Base-by-base conservation (phyloP, 2,888 invertebrate species). In the Apodemia mormo region DNA sequence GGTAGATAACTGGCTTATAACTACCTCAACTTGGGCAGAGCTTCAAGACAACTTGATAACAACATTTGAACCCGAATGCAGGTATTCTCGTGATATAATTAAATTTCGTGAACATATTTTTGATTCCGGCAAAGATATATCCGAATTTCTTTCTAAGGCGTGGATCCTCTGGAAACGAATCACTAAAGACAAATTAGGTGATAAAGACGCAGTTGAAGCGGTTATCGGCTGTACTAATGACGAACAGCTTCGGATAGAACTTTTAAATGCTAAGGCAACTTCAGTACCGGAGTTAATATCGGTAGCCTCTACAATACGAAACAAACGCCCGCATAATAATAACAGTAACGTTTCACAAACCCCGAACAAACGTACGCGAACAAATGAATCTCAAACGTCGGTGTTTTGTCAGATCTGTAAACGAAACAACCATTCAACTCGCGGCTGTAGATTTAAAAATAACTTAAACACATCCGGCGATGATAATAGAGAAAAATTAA, bases 1-100 rank as follows among this genome's bases (percentile, higher is more conserved):
- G 78, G 73, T 74, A 8, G 79, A 79, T 37, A 70, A 77, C 37
- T 78, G 78, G 78, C 33, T 73, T n/a, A 71, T 75, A 1, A 70
- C 74, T 1, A 75, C 75, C 2, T 68, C 71, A 0, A 61, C 71
- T 4, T 75, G 75, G 73, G 67, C 66, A 9, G 73, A 75, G 40
- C 37, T 75, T 2, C 72, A 70, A 7, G 37, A 71, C 30, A 74
- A 71, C 40, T 52, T 75, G 2, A 69, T 74, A 5, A 72, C 70
- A 2, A 74, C 73, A 2, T 75, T 75, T 67, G 73, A 75, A 66
- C 72, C 73, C 10, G 70, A 74, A 68, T 73, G 68, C 40, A 58
- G 72, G 2, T 72, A 73, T 10, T 72, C 70, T 10, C 68, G 72
- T 1, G 73, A 74, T 40, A 64, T 72, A n/a, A 10, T 72, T n/a